A percentile compares a stretch with the other conserved stretches of the same genome.
Evolutionary conservation across 35 echinoderm and acorn worm genomes (phyloP).

Genomic region (Diadema setosum): DNA sequence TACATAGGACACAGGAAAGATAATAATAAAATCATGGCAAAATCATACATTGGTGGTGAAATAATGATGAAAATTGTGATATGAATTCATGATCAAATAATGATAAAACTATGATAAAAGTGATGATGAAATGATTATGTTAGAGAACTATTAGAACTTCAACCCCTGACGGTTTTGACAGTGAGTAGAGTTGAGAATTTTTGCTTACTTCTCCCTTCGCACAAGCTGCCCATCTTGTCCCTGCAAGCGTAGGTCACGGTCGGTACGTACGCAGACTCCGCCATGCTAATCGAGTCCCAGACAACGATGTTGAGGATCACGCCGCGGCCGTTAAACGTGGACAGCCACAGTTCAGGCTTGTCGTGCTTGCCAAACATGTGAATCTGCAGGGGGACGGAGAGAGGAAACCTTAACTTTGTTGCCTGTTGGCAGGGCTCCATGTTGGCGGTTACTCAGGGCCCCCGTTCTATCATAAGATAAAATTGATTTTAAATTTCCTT

Average conservation of each 20-base stretch:
- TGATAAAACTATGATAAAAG: no score
- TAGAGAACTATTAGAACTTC: no score
- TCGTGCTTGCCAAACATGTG: slow-evolving; percentile 6
- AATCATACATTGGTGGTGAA: no score
- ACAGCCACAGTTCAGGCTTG: not conserved
- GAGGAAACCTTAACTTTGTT: not conserved
- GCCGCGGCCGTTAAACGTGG: not conserved
- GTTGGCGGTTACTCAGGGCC: not conserved
- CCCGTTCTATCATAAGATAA: no score
- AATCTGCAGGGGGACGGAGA: not conserved
- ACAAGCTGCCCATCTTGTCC: not conserved
- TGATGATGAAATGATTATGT: no score
- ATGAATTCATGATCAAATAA: no score
- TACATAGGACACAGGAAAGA: no score
- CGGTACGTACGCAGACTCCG: not conserved
- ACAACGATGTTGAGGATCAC: not conserved
- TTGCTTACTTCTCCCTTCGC: not conserved
- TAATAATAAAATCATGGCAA: no score
- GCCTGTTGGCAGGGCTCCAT: not conserved
- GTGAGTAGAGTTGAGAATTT: no score
- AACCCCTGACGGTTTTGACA: no score
- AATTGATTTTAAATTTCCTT: no score
- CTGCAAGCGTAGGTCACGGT: not conserved
- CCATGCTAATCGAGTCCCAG: not conserved
- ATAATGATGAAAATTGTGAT: no score